Conservation (phyloP, 2,888 invertebrate genomes). For the Scaptomyza flava region DNA sequence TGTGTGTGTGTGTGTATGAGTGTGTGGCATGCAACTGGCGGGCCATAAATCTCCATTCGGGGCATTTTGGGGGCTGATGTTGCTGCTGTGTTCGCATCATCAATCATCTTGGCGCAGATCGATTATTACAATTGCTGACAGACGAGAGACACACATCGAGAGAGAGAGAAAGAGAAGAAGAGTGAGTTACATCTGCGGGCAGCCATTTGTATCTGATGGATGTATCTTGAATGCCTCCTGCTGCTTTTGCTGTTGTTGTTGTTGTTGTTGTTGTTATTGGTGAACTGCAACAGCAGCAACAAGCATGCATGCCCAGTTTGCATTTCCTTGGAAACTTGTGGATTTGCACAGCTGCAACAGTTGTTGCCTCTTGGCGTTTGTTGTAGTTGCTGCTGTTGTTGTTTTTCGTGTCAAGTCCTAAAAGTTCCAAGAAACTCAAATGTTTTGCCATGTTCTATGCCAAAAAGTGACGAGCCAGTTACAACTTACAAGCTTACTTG, state of each 20-base stretch:
- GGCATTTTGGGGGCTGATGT: conserved; percentile 27
- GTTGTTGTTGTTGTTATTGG: conserved; percentile 16
- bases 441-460: conserved; percentile 68
- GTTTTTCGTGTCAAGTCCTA: conserved; percentile 74
- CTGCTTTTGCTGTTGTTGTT: conserved; percentile 43
- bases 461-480: conserved; percentile 55
- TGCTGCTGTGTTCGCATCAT: conserved; percentile 55
- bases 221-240: conserved; percentile 70
- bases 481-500: conserved; percentile 26
- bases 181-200: conserved; percentile 65
- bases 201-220: conserved; percentile 76
- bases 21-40: conserved; percentile 36
- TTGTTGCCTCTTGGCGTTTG: conserved; percentile 35
- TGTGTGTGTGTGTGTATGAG: conserved; percentile 13
- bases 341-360: conserved; percentile 62
- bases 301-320: conserved; percentile 59
- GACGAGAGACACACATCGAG: conserved; percentile 40
- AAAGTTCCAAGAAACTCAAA: conserved; percentile 72
- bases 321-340: conserved; percentile 65
- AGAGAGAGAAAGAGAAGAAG: conserved; percentile 1
- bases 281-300: conserved; percentile 29
- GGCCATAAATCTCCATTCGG: conserved; percentile 52
- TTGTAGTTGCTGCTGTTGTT: conserved; percentile 27
- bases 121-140: conserved; percentile 81
- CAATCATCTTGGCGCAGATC: conserved; percentile 77